These are phyloP conservation scores for Caenorhabditis becei DNA, from an alignment of 2,888 invertebrate species.

Conservation along the genomic window DNA sequence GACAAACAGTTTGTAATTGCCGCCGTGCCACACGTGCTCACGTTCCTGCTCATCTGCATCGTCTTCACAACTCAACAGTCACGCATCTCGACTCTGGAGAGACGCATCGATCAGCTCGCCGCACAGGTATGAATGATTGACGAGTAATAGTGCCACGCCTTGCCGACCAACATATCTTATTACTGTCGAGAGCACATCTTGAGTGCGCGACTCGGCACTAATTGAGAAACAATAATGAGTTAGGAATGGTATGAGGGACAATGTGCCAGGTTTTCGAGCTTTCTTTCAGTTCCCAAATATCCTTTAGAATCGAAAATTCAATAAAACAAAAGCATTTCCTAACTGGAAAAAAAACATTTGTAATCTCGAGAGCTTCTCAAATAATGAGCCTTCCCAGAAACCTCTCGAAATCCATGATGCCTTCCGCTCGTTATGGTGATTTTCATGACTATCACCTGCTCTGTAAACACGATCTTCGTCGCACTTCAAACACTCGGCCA, in stretches of 20 bases:
- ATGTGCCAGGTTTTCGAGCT: too few species aligned
- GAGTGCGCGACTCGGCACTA: conserved; percentile 32
- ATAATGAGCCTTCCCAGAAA: too few species aligned
- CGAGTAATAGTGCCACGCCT: conserved; percentile 42
- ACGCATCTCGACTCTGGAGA: conserved; percentile 50
- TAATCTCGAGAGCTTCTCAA: too few species aligned
- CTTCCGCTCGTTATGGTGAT: conserved; percentile 10
- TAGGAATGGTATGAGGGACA: neutral
- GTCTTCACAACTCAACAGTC: conserved; percentile 55
- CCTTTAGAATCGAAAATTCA: too few species aligned
- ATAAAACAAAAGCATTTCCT: too few species aligned
- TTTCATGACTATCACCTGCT: conserved; percentile 50
- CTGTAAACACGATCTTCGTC: conserved; percentile 54
- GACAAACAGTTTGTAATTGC: conserved; percentile 44
- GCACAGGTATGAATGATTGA: conserved; percentile 55
- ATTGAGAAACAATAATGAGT: conserved; percentile 34
- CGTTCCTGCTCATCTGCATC: conserved; percentile 55
- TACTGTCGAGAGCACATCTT: conserved; percentile 47
- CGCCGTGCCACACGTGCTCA: conserved; percentile 53
- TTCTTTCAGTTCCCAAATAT: too few species aligned
- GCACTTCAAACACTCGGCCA: conserved; percentile 52
- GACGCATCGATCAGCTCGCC: conserved; percentile 54
- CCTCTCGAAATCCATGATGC: neutral
- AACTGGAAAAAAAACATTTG: too few species aligned
- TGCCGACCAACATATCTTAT: conserved; percentile 42